Conservation (phyloP, 2,888 invertebrate species). For the Rhabditoides inermis region DNA sequence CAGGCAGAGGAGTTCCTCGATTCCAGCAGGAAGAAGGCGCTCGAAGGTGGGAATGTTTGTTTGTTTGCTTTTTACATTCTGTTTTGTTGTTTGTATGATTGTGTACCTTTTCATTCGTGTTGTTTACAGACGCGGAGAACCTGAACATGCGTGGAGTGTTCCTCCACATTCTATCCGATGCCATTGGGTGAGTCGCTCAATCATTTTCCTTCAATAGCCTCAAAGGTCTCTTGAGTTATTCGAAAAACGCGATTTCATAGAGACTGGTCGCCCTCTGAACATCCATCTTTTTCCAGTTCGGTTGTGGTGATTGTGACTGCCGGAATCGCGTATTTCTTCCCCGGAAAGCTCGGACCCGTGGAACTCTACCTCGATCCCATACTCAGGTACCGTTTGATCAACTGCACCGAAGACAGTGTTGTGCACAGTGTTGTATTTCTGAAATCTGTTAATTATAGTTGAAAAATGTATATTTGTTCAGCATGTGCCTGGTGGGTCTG, state of each 20-base stretch:
- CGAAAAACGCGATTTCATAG: too few relatives aligned
- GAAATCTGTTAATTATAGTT: too few relatives aligned
- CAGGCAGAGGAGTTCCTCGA: background rate
- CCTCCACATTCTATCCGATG: slow-evolving; percentile 90
- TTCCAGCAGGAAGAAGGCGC: background rate
- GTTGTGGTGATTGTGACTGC: slow-evolving; percentile 83
- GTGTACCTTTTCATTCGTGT: too few relatives aligned
- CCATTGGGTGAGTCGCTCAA: too few relatives aligned
- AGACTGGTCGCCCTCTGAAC: too few relatives aligned
- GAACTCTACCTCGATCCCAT: slow-evolving; percentile 84
- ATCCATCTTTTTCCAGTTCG: too few relatives aligned
- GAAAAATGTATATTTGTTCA: too few relatives aligned
- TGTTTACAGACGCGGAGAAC: slow-evolving; percentile 62
- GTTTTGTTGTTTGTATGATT: too few relatives aligned
- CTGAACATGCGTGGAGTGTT: slow-evolving; percentile 99
- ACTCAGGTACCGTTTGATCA: slow-evolving; percentile 60
- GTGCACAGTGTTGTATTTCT: too few relatives aligned
- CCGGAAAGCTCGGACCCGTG: slow-evolving; percentile 65
- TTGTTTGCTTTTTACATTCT: slow-evolving; percentile 4
- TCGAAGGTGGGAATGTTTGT: slow-evolving; percentile 6
- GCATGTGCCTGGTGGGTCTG: slow-evolving; percentile 20
- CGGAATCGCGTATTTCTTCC: slow-evolving; percentile 61
- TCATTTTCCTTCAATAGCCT: too few relatives aligned
- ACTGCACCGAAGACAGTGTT: too few relatives aligned
- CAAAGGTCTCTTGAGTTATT: too few relatives aligned